phyloP scores from a whole-genome alignment of 2,888 invertebrate species.

The Catocala fraxini region DNA sequence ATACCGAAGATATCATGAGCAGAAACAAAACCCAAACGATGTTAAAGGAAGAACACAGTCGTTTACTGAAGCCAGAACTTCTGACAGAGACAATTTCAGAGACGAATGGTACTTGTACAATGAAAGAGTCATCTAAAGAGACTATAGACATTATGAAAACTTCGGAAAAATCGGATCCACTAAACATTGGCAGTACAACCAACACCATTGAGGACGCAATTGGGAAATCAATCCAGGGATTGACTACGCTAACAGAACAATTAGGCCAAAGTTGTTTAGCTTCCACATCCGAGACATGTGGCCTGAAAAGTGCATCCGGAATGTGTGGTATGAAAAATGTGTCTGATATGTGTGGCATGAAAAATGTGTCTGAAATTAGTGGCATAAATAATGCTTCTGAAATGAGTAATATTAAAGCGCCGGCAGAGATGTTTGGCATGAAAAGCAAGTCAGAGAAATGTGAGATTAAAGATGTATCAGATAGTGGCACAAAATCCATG shows the following conservation, averaged over 20 bases:
- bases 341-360: not conserved
- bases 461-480: not conserved
- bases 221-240: slow-evolving; percentile 37
- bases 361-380: not conserved
- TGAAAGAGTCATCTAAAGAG: slow-evolving; percentile 36
- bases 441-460: not conserved
- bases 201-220: slow-evolving; percentile 37
- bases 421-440: slow-evolving; percentile 35
- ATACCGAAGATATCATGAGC: slow-evolving; percentile 29
- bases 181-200: slow-evolving; percentile 11
- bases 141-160: slow-evolving; percentile 32
- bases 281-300: slow-evolving; percentile 39
- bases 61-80: slow-evolving; percentile 58
- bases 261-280: slow-evolving; percentile 33
- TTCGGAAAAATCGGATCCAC: slow-evolving; percentile 20
- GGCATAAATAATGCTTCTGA: not conserved
- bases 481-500: slow-evolving; percentile 28
- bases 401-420: slow-evolving; percentile 1
- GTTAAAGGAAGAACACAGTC: slow-evolving; percentile 59
- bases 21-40: slow-evolving; percentile 47
- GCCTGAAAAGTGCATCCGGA: not conserved
- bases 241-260: slow-evolving; percentile 45
- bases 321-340: not conserved
- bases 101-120: slow-evolving; percentile 29
- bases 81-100: slow-evolving; percentile 40